Evolutionary conservation across 2,113 vertebrate species (phyloP), one percentile per base, ranked within the genome.

Genomic region (Mormyrus lacerda): DNA sequence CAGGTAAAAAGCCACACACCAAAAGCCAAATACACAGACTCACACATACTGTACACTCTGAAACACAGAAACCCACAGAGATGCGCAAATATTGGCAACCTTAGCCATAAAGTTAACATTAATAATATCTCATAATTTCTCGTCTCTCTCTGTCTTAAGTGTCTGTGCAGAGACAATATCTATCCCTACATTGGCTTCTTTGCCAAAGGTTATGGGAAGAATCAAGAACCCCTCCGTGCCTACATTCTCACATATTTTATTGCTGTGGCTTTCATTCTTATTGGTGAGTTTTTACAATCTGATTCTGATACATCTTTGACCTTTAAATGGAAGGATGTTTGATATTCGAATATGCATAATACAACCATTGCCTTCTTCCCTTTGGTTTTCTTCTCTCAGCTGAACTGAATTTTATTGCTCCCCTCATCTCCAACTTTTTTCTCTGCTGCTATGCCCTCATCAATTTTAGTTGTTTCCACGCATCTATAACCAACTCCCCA

Each of bases 391-490:
- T n/a, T 51, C 15, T 44, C 39, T 89, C 92, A 97, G 96, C 93
- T 0, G 53, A 96, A 4, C 91, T 97, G 76, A 95, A 97, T 85
- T 90, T 44, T 82, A 95, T 96, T 8, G 95, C 95, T 4, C 91
- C 93, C 44, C 91, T 96, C 85, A 96, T 96, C 91, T 96, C 95
- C 61, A 97, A 96, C 91, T 96, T 96, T 91, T 96, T 96, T 92
- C 92, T 97, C 35, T 97, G 95, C 44, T 96, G 95, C 24, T 97
- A 96, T 24, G 92, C 95, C 31, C 94, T 96, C 50, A 96, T 96
- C 91, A 97, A 96, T 93, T 96, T 97, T 90, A 95, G 95, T 90
- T 96, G 95, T 89, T 96, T 97, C 90, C 94, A 96, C 2, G 94
- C 95, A 1, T 96, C 95, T 3, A 93, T 96, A 90, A 96, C 94